Conservation (phyloP, 2,888 invertebrate genomes). For the Petrolisthes manimaculis region DNA sequence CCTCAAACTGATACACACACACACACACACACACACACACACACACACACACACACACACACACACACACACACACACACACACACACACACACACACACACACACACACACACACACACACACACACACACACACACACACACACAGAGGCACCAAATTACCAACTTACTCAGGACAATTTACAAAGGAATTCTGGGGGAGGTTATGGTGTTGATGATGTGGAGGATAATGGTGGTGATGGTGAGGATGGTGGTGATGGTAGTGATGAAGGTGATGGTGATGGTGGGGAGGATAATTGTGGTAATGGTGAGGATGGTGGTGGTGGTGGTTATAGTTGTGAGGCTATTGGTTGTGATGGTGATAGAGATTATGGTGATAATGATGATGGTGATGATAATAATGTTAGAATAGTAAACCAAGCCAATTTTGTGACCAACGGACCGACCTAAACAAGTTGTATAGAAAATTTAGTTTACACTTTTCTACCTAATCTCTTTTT, state of each 20-base stretch:
- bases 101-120: too few species aligned
- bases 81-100: too few species aligned
- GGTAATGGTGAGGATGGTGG: background rate
- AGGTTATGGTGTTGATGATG: background rate
- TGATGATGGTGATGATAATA: background rate
- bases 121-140: too few species aligned
- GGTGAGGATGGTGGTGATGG: background rate
- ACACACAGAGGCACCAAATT: too few species aligned
- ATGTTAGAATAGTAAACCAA: too few species aligned
- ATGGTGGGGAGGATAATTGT: background rate
- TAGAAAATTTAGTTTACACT: too few species aligned
- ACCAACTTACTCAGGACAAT: too few species aligned
- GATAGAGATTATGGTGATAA: background rate
- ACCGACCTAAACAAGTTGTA: too few species aligned
- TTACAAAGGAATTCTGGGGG: too few species aligned
- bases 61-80: slow-evolving; percentile 4
- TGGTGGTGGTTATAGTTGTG: background rate
- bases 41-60: slow-evolving; percentile 37
- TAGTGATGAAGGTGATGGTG: background rate
- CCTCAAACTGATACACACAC: background rate
- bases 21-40: slow-evolving; percentile 30
- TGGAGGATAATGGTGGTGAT: background rate
- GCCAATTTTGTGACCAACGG: too few species aligned
- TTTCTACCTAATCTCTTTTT: too few species aligned
- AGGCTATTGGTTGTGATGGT: too few species aligned